Conservation (phyloP, 2,797 vertebrate genomes). For the Steatocranus sp. region DNA sequence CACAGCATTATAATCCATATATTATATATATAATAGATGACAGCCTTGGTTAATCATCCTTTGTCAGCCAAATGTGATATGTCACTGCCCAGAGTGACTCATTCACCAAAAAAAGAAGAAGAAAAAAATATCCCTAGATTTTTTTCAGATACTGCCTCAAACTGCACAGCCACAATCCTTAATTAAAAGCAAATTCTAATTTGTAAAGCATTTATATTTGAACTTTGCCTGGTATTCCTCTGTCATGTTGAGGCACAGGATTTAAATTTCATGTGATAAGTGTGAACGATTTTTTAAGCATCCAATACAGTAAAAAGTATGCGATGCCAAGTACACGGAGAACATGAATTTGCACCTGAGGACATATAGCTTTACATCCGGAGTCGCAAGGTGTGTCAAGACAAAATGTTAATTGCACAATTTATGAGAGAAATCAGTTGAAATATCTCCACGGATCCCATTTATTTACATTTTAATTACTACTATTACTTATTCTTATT, state of each 20-base stretch:
- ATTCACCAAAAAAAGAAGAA: not conserved
- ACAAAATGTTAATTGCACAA: constrained; percentile 66
- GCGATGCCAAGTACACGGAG: constrained; percentile 59
- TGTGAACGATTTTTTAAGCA: constrained; percentile 68
- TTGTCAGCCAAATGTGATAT: constrained; percentile 50
- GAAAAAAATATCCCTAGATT: constrained; percentile 17
- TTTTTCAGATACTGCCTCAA: constrained; percentile 39
- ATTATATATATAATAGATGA: constrained; percentile 57
- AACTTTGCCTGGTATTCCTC: constrained; percentile 60
- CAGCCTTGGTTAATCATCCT: constrained; percentile 55
- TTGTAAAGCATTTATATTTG: constrained; percentile 59
- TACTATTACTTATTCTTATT: constrained; percentile 77
- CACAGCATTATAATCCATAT: constrained; percentile 63
- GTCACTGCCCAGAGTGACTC: constrained; percentile 40
- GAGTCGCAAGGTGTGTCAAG: constrained; percentile 63
- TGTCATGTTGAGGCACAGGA: constrained; percentile 48
- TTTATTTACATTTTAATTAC: constrained; percentile 80
- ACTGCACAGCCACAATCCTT: constrained; percentile 29
- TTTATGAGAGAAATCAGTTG: constrained; percentile 65
- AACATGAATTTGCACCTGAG: constrained; percentile 61
- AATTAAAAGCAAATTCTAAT: constrained; percentile 54
- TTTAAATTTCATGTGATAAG: constrained; percentile 71
- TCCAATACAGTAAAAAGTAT: constrained; percentile 56
- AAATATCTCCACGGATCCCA: constrained; percentile 65
- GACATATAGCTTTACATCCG: constrained; percentile 57